A percentile compares a stretch with the other conserved stretches of the same genome.
phyloP scores from a whole-genome alignment of 2,113 vertebrate genomes.

The Xiphorhynchus elegans region DNA sequence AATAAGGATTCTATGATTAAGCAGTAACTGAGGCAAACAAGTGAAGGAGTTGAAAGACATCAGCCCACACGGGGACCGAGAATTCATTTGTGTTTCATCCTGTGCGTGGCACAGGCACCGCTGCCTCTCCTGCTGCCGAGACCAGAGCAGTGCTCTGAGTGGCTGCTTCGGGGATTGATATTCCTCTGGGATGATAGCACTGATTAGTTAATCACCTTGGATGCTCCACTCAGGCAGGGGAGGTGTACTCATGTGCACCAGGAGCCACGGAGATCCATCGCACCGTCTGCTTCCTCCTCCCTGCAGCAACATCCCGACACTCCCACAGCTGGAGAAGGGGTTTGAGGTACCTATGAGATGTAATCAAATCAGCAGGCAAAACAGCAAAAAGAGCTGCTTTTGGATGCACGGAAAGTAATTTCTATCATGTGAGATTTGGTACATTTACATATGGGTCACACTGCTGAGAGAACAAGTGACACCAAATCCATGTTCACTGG shows the following conservation, averaged over 20 bases:
- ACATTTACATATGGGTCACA: background rate
- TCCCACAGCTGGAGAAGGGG: background rate
- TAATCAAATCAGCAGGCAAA: conserved; percentile 18
- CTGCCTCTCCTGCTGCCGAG: background rate
- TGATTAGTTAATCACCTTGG: conserved; percentile 76
- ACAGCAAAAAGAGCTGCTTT: background rate
- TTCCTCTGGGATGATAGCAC: conserved; percentile 57
- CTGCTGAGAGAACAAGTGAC: background rate
- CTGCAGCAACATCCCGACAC: conserved; percentile 32
- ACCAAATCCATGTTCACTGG: fast-evolving
- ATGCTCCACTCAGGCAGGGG: conserved; percentile 56
- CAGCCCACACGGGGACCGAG: background rate
- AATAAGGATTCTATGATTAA: background rate
- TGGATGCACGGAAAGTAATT: background rate
- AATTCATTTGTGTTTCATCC: background rate
- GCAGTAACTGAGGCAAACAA: background rate
- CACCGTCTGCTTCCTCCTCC: conserved; percentile 53
- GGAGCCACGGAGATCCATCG: conserved; percentile 70
- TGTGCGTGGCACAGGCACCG: background rate
- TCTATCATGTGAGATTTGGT: background rate
- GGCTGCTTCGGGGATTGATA: conserved; percentile 48
- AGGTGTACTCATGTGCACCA: conserved; percentile 68
- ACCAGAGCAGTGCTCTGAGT: background rate
- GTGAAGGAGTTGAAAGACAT: background rate
- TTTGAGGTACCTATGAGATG: background rate